phyloP scores from a whole-genome alignment of 2,113 vertebrate genomes.

The Triplophysa dalaica region DNA sequence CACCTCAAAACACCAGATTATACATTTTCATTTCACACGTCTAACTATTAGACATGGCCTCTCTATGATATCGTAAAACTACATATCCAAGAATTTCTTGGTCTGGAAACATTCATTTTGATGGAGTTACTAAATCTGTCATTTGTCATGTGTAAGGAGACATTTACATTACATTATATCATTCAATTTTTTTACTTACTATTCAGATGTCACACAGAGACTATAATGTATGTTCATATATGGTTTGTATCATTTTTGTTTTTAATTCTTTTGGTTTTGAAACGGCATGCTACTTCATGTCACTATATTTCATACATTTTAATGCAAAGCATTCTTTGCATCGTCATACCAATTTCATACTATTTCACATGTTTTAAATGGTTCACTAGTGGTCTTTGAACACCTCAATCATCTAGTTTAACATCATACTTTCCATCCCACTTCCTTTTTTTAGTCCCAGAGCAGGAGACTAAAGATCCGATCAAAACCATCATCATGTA shows the following conservation, averaged over 20 bases:
- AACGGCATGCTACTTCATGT: neutral
- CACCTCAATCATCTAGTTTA: conserved; percentile 76
- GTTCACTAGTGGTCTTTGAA: conserved; percentile 48
- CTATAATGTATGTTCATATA: neutral
- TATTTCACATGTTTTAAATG: conserved; percentile 1
- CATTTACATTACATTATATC: conserved; percentile 7
- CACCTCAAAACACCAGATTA: neutral
- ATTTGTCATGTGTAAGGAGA: neutral
- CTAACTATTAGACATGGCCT: conserved; percentile 31
- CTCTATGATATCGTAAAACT: conserved; percentile 4
- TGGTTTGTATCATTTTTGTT: conserved; percentile 15
- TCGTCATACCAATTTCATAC: conserved; percentile 5
- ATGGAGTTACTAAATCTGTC: conserved; percentile 3
- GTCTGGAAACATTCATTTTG: neutral
- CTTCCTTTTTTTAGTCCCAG: conserved; percentile 84
- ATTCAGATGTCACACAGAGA: neutral
- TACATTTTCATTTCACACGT: conserved; percentile 15
- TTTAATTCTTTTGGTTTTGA: neutral
- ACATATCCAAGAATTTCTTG: neutral
- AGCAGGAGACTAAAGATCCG: conserved; percentile 91
- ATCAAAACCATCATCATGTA: conserved; percentile 97
- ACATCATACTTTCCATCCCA: conserved; percentile 68
- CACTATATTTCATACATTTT: neutral
- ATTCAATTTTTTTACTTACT: neutral
- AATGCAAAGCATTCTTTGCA: neutral